Percentiles rank a stretch among this genome's conserved stretches.
These are phyloP conservation scores for Oncopodura yosiiana DNA, from an alignment of 1,140 invertebrate genomes.

Conservation along the genomic window DNA sequence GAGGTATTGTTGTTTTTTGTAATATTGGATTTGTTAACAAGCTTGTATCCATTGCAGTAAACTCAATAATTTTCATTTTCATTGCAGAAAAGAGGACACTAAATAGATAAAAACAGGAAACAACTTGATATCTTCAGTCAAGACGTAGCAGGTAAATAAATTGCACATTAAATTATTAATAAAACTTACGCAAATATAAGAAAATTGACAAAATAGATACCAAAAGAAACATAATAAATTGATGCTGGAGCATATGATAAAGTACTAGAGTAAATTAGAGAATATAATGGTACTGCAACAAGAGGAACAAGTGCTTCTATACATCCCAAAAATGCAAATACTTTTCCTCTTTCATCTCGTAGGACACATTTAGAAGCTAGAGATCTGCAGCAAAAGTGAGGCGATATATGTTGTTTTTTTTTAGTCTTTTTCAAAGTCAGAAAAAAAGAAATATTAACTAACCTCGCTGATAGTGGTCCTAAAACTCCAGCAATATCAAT, in stretches of 20 bases:
- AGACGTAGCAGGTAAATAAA: background rate
- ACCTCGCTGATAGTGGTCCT: slow-evolving; percentile 24
- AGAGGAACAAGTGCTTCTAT: slow-evolving; percentile 34
- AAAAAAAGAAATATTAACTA: too few relatives aligned
- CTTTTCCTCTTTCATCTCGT: slow-evolving; percentile 31
- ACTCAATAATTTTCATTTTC: slow-evolving; percentile 27
- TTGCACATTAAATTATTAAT: background rate
- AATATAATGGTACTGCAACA: slow-evolving; percentile 32
- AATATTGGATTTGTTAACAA: slow-evolving; percentile 13
- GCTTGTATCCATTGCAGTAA: slow-evolving; percentile 24
- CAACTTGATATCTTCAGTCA: background rate
- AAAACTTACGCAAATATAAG: slow-evolving; percentile 27
- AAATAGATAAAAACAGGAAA: background rate
- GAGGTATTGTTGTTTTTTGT: background rate
- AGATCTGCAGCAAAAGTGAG: too few relatives aligned
- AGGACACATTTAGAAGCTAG: slow-evolving; percentile 33
- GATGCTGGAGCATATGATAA: slow-evolving; percentile 21
- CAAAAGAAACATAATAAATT: slow-evolving; percentile 30
- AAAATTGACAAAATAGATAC: slow-evolving; percentile 23
- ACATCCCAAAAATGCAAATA: slow-evolving; percentile 34
- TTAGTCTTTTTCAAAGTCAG: too few relatives aligned
- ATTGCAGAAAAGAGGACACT: slow-evolving; percentile 23
- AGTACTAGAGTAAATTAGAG: slow-evolving; percentile 28
- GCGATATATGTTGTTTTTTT: too few relatives aligned
- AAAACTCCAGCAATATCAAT: slow-evolving; percentile 31